Evolutionary conservation across 2,888 invertebrate genomes (phyloP).

Genomic region (Oscheius sp.): DNA sequence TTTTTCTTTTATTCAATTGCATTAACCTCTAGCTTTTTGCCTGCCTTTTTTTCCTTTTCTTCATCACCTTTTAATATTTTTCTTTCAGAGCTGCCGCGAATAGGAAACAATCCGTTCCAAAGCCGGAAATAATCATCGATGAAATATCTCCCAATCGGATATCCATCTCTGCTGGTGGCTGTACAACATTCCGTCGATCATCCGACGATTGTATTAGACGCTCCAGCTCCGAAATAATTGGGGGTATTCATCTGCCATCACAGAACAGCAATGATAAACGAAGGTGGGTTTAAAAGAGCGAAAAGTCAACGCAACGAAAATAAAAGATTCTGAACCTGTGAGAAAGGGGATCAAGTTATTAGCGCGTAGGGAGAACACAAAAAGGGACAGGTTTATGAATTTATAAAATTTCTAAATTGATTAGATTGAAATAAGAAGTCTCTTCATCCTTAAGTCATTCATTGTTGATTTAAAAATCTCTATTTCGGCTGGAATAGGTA

Average conservation of each 20-base stretch:
- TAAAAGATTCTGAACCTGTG: too few species aligned
- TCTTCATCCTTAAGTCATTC: too few species aligned
- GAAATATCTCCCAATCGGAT: conserved; percentile 63
- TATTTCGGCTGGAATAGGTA: too few species aligned
- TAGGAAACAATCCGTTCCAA: conserved; percentile 60
- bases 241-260: conserved; percentile 55
- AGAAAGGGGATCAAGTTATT: too few species aligned
- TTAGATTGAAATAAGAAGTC: too few species aligned
- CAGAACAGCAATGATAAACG: conserved; percentile 46
- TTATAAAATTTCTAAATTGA: too few species aligned
- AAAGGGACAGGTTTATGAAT: too few species aligned
- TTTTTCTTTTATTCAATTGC: background rate
- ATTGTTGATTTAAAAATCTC: too few species aligned
- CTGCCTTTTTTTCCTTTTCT: background rate
- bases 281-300: too few species aligned
- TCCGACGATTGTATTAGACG: conserved; percentile 66
- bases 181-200: conserved; percentile 66
- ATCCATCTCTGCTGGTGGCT: conserved; percentile 67
- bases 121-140: conserved; percentile 69
- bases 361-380: too few species aligned
- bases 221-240: conserved; percentile 66
- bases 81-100: conserved; percentile 49
- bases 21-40: background rate
- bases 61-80: background rate
- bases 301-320: too few species aligned